Evolutionary conservation across 37 sponge, comb jelly and placozoan genomes (phyloP).

Genomic region (Oopsacas minuta): DNA sequence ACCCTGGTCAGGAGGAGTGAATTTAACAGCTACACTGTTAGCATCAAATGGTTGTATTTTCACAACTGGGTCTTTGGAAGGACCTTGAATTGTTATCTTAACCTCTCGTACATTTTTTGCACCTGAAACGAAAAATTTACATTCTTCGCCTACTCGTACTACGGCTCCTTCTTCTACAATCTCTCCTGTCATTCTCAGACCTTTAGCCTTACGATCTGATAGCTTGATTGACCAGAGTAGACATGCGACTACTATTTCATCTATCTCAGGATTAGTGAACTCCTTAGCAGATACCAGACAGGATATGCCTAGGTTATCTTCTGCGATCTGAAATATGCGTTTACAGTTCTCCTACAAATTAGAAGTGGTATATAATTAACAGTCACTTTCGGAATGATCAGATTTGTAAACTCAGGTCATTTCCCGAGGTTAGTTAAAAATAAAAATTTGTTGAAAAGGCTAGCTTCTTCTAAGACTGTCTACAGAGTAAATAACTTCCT

Average conservation of each 20-base stretch:
- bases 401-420: not conserved
- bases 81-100: conserved; percentile 37
- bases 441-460: not conserved
- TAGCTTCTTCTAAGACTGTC: too few relatives aligned
- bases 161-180: not conserved
- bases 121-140: not conserved
- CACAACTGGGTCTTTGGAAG: conserved; percentile 24
- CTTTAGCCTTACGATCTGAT: not conserved
- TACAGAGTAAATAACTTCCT: too few relatives aligned
- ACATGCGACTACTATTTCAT: conserved; percentile 44
- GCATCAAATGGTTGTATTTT: conserved; percentile 22
- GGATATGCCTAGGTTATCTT: conserved; percentile 39
- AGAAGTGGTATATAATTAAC: too few relatives aligned
- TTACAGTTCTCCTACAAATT: conserved; percentile 34
- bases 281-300: conserved; percentile 40
- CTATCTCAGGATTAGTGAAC: conserved; percentile 63
- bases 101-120: conserved; percentile 8
- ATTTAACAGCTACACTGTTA: conserved; percentile 42
- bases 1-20: conserved; percentile 45
- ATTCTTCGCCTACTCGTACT: not conserved
- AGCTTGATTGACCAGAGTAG: not conserved
- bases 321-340: conserved; percentile 43
- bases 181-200: not conserved
- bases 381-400: too few relatives aligned
- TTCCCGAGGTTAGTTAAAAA: not conserved